Base-by-base conservation (phyloP, 2,113 vertebrate species). In the Neotragus moschatus region DNA sequence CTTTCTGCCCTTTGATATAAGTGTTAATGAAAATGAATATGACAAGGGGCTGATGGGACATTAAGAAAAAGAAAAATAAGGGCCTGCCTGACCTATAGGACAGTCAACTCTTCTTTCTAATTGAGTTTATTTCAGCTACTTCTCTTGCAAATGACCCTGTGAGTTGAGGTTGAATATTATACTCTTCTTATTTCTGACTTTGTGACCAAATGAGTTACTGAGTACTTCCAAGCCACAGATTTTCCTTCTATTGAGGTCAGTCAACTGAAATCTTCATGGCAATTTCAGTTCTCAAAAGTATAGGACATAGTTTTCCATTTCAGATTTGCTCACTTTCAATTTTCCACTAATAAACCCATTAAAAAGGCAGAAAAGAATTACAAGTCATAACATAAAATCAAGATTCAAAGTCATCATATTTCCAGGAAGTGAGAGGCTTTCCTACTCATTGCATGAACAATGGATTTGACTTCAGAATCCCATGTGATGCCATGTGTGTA, bases 11-110 rank as follows among this genome's bases (percentile, higher is more conserved):
- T 90, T 43, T 87, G 45, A 91, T 84, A 77, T 75, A 93, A 87
- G 84, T 96, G 92, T 90, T 96, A 95, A 98, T 96, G 88, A 97
- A 89, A 85, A 94, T 58, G 47, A 95, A 77, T 96, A 96, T 95
- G 90, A 96, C 86, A 94, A 97, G 84, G 43, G 53, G 60, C 58
- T 91, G 90, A 93, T 58, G 93, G 90, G 39, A 94, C 51, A 96
- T 75, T 61, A 84, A 88, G 58, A 84, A 93, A 89, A 89, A 90
- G 53, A 45, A 93, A 95, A 93, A 60, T 70, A 89, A 97, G 47
- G n/a, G 84, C 26, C 75, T 93, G 86, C 45, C 58, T 97, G 94
- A 97, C 95, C 94, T 93, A n/a, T 1, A n/a, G 66, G 89, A 94
- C 79, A 47, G 43, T 49, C 80, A 91, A 66, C 82, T 93, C 90